These are phyloP conservation scores for Synergus gifuensis DNA, from an alignment of 2,888 invertebrate species.

Conservation along the genomic window DNA sequence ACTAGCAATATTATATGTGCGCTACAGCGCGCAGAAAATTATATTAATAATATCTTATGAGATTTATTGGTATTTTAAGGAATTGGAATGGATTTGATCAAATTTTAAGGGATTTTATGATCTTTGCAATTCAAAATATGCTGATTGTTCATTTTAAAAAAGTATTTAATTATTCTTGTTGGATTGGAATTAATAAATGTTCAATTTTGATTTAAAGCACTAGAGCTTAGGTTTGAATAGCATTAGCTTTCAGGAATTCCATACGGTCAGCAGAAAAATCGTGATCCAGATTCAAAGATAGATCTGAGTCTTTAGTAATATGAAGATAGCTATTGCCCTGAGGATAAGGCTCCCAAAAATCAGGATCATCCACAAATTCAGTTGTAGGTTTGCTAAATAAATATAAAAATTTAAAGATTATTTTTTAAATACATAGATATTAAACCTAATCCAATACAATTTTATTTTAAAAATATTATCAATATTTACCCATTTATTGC, in stretches of 20 bases:
- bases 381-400: neutral
- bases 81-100: too few species aligned
- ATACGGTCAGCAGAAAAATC: neutral
- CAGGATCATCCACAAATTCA: neutral
- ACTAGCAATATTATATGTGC: neutral
- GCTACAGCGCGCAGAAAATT: too few species aligned
- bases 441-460: too few species aligned
- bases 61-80: too few species aligned
- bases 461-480: neutral
- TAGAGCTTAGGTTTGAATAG: neutral
- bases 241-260: slow-evolving; percentile 1
- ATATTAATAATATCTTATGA: too few species aligned
- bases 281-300: neutral
- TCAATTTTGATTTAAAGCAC: neutral
- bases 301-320: neutral
- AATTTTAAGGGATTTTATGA: too few species aligned
- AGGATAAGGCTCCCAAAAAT: neutral
- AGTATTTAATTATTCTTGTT: too few species aligned
- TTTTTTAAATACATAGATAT: neutral
- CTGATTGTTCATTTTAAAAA: too few species aligned
- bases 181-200: neutral
- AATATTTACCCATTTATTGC: neutral
- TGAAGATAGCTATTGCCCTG: neutral
- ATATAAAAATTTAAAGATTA: neutral
- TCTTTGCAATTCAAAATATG: too few species aligned